phyloP scores from a whole-genome alignment of 1,140 invertebrate species.

The Conus betulinus region DNA sequence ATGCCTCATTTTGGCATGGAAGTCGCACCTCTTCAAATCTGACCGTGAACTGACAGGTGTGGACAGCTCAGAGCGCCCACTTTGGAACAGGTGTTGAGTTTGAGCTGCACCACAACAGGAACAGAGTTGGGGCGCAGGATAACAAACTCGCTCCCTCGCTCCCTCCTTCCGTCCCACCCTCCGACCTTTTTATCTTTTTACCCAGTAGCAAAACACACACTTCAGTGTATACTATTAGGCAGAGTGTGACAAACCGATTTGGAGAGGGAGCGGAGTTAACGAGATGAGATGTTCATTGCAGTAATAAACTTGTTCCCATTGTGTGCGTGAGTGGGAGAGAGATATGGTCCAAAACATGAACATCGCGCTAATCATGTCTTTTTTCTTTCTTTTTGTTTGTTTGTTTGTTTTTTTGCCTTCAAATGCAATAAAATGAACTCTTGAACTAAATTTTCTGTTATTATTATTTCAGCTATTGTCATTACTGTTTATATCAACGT shows the following conservation, averaged over 20 bases:
- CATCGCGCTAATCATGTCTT: too few species aligned
- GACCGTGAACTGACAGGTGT: not conserved
- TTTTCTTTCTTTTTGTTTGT: too few species aligned
- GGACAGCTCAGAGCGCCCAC: not conserved
- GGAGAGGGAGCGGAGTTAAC: too few species aligned
- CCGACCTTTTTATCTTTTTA: not conserved
- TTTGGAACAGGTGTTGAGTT: not conserved
- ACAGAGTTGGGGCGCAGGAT: not conserved
- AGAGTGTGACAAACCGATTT: not conserved
- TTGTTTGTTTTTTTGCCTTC: too few species aligned
- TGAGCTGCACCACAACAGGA: too few species aligned
- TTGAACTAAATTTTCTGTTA: too few species aligned
- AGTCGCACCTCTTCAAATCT: not conserved
- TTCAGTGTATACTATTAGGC: not conserved
- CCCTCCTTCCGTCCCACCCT: not conserved
- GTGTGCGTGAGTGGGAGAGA: not conserved
- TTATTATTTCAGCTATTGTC: too few species aligned
- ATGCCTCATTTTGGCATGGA: not conserved
- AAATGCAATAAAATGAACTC: too few species aligned
- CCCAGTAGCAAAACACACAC: not conserved
- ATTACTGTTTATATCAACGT: too few species aligned
- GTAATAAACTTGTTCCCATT: not conserved
- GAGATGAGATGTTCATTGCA: not conserved
- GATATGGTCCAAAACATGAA: not conserved
- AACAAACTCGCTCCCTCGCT: too few species aligned